Conservation (phyloP, 2,888 invertebrate genomes). For the Epirrhoe tristata region DNA sequence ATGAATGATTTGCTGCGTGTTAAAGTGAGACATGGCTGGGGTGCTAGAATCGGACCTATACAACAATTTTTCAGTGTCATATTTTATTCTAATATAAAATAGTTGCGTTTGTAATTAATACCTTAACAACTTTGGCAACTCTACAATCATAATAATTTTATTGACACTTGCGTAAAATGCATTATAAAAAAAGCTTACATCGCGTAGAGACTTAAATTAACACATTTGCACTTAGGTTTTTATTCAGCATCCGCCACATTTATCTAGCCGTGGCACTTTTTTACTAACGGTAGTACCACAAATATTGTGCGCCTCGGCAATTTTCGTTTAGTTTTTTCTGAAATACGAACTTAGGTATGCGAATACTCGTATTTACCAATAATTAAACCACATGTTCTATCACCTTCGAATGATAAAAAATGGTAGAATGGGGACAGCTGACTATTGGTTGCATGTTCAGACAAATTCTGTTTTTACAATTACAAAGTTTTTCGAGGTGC, state of each 20-base stretch:
- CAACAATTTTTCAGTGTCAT: conserved; percentile 2
- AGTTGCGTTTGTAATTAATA: neutral
- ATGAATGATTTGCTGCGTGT: conserved; percentile 10
- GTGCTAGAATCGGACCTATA: conserved; percentile 7
- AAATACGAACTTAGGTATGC: too few relatives aligned
- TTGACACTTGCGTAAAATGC: neutral
- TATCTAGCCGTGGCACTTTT: conserved; percentile 43
- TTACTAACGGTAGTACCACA: too few relatives aligned
- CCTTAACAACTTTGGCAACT: neutral
- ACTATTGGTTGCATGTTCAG: too few relatives aligned
- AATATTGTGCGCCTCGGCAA: neutral
- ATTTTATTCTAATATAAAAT: neutral
- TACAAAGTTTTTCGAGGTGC: too few relatives aligned
- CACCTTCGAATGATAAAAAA: too few relatives aligned
- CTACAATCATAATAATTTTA: neutral
- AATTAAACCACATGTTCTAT: too few relatives aligned
- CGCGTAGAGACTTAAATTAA: conserved; percentile 17
- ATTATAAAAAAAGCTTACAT: neutral
- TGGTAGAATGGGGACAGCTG: too few relatives aligned
- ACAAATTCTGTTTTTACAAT: too few relatives aligned
- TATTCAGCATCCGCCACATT: conserved; percentile 48
- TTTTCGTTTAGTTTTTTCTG: too few relatives aligned
- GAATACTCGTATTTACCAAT: too few relatives aligned
- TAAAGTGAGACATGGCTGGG: conserved; percentile 6
- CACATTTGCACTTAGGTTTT: conserved; percentile 37